Evolutionary conservation across 2,113 vertebrate species (phyloP), one percentile per base, ranked within the genome.

Genomic region (Eretmochelys imbricata): DNA sequence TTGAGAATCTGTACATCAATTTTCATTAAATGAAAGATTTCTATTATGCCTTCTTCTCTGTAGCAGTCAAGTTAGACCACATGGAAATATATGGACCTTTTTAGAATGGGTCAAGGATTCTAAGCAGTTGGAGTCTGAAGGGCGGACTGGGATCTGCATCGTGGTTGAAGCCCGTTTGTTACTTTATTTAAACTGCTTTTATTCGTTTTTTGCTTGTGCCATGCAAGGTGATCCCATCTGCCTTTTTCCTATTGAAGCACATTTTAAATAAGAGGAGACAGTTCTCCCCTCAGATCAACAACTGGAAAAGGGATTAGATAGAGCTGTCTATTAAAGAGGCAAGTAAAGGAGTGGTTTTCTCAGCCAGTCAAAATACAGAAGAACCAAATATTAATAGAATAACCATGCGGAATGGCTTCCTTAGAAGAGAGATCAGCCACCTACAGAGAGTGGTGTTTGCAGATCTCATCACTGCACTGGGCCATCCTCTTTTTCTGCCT

Each of bases 11-110:
- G 98, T 97, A 98, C 98, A 98, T 98, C 98, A 98, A 98, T 98
- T 98, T 98, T 98, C 98, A 98, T 98, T 98, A 98, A 98, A 98
- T 98, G 98, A 98, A 98, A 98, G 98, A 98, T 98, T 98, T 98
- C 97, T 98, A 98, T 98, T 98, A 98, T 95, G 91, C 95, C 97
- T 98, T 95, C 97, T 98, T 98, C 97, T 97, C 94, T 95, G 97
- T 97, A 93, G 93, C 97, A 98, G 98, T 96, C 98, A 98, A 97
- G 98, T 95, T 96, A 97, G 97, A 87, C 69, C 88, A 95, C 94
- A 85, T 94, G 95, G 92, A 96, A 94, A 97, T 95, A 93, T 96
- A 95, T 51, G 80, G 81, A 85, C 96, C 92, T 95, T 96, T 93
- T 91, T 90, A 95, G 72, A 85, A 57, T 83, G 82, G 69, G 72